Evolutionary conservation across 2,797 vertebrate genomes (phyloP).

Genomic region (Dicrostonyx torquatus): DNA sequence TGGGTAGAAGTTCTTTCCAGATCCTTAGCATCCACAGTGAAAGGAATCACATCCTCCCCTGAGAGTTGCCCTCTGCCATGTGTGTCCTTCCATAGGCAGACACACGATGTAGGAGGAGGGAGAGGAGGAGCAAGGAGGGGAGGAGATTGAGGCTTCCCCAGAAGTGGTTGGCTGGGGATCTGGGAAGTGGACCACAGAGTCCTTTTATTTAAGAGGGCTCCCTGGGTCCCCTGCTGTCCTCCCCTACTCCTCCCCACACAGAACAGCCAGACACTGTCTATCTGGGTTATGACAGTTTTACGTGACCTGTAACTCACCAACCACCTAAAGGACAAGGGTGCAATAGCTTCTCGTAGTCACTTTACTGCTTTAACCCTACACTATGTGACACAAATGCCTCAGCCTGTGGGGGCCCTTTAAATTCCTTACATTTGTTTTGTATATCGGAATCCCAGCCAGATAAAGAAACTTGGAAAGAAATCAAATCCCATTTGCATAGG

Average conservation of each 20-base stretch:
- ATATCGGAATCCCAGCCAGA: constrained; percentile 75
- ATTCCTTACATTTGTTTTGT: constrained; percentile 82
- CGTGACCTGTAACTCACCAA: constrained; percentile 83
- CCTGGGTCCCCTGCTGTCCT: constrained; percentile 64
- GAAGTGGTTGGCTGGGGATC: constrained; percentile 75
- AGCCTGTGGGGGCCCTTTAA: constrained; percentile 72
- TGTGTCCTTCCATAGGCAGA: neutral
- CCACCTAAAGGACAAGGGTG: constrained; percentile 73
- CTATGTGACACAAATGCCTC: constrained; percentile 78
- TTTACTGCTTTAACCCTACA: constrained; percentile 82
- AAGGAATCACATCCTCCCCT: neutral
- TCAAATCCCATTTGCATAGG: constrained; percentile 63
- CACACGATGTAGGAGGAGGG: neutral
- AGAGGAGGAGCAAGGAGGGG: rapidly evolving
- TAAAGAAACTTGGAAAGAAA: constrained; percentile 62
- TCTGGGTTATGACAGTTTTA: constrained; percentile 77
- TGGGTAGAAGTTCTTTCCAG: no score
- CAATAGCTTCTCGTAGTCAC: constrained; percentile 82
- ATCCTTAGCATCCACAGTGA: no score
- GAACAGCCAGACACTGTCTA: constrained; percentile 80
- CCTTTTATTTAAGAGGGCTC: constrained; percentile 69
- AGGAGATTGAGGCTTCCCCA: neutral
- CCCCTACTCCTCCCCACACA: neutral
- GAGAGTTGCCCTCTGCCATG: neutral
- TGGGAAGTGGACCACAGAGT: constrained; percentile 80